Conservation (phyloP, 2,888 invertebrate genomes). For the Hypercompe scribonia region DNA sequence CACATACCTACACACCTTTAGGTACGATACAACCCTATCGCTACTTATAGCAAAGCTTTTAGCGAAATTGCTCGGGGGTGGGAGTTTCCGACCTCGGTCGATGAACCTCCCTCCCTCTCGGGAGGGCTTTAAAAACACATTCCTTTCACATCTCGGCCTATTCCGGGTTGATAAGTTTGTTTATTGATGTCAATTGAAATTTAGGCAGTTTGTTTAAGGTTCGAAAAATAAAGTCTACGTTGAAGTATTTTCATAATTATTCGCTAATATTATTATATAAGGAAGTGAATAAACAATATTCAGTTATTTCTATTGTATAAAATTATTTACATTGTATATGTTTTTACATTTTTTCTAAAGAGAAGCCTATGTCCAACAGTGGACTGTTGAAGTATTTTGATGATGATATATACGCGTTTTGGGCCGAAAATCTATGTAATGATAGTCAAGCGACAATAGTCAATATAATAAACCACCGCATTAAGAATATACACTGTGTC, state of each 20-base stretch:
- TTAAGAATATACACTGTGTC: too few relatives aligned
- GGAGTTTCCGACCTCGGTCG: conserved; percentile 39
- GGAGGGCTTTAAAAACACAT: conserved; percentile 52
- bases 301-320: too few relatives aligned
- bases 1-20: conserved; percentile 27
- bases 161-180: conserved; percentile 40
- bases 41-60: conserved; percentile 68
- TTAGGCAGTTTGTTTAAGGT: conserved; percentile 14
- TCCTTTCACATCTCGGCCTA: conserved; percentile 38
- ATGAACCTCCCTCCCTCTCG: conserved; percentile 44
- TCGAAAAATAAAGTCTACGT: neutral
- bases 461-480: too few relatives aligned
- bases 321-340: too few relatives aligned
- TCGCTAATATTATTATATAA: neutral
- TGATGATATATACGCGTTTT: too few relatives aligned
- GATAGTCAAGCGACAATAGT: too few relatives aligned
- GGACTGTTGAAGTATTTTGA: too few relatives aligned
- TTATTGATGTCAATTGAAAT: conserved; percentile 44
- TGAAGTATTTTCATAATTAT: neutral
- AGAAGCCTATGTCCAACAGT: too few relatives aligned
- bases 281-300: neutral
- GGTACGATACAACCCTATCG: conserved; percentile 25
- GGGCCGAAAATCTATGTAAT: too few relatives aligned
- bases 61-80: conserved; percentile 67
- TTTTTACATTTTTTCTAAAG: too few relatives aligned